These are phyloP conservation scores for Pseudopipra pipra DNA, from an alignment of 2,113 vertebrate species.

Conservation along the genomic window DNA sequence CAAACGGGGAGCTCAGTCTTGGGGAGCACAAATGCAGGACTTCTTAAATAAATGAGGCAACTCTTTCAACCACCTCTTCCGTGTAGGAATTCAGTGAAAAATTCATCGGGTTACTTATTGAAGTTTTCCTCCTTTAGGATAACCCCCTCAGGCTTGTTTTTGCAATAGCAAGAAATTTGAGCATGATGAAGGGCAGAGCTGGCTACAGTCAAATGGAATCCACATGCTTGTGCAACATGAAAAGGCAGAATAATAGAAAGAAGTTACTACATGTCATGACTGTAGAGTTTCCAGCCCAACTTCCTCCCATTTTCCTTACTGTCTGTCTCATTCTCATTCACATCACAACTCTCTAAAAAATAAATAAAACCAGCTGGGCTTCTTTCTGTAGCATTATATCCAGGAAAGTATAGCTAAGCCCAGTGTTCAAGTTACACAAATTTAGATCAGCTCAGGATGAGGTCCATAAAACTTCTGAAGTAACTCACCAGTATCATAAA, in stretches of 20 bases:
- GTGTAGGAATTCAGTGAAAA: background rate
- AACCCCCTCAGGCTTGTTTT: constrained; percentile 13
- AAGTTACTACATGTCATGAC: constrained; percentile 62
- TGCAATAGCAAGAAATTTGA: constrained; percentile 43
- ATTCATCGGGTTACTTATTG: background rate
- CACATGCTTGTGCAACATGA: constrained; percentile 51
- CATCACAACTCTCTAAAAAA: constrained; percentile 42
- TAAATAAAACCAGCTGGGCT: constrained; percentile 62
- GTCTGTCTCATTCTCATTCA: constrained; percentile 62
- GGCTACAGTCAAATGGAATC: constrained; percentile 55
- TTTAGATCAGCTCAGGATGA: constrained; percentile 62
- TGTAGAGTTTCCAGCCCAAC: constrained; percentile 50
- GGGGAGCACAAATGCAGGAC: background rate
- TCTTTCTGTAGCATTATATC: constrained; percentile 32
- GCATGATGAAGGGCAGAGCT: constrained; percentile 39
- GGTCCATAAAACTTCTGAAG: constrained; percentile 68
- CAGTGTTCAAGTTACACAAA: constrained; percentile 44
- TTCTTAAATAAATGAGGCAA: background rate
- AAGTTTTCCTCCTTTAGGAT: constrained; percentile 5
- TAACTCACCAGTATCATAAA: constrained; percentile 62
- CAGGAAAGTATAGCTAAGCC: constrained; percentile 46
- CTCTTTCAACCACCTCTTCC: background rate
- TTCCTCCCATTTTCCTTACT: constrained; percentile 51
- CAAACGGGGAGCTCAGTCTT: background rate
- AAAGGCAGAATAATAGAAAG: constrained; percentile 57